Evolutionary conservation across 2,797 vertebrate species (phyloP), one percentile per base, ranked within the genome.

Genomic region (Semaprochilodus insignis): DNA sequence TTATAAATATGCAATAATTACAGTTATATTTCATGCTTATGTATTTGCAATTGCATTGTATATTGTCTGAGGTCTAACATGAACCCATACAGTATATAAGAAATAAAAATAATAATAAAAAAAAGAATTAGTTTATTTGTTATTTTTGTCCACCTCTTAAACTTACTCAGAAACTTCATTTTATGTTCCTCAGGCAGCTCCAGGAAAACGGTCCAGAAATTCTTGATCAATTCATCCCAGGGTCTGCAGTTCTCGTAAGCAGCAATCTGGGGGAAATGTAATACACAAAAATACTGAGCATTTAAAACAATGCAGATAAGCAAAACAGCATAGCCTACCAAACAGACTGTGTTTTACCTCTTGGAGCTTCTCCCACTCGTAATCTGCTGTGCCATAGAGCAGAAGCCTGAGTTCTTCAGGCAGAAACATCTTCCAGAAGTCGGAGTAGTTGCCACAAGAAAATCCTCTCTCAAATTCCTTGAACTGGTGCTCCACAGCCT

Each of bases 161-260:
- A n/a, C n/a, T 92, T 92, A 95, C 94, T 89, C 19, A 95, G 85
- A 90, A 95, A 93, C 74, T 63, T 87, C 69, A 88, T 93, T 88
- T 94, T 93, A 60, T 91, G 81, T 80, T 94, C 87, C 86, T 93
- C 93, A 52, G 89, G 72, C 54, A 94, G 80, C 15, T 88, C 17
- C 15, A 83, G 82, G 89, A 95, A 94, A 60, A 93, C 88, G 6
- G 21, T 48, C 95, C 95, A 95, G 89, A 95, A 95, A 85, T 91
- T 89, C 82, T 82, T 85, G 79, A 95, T 91, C 27, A 88, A 90
- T 84, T 6, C 36, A 88, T 95, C 92, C 15, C 52, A 83, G 2
- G 54, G 8, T 0, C 21, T 0, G 66, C 91, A 95, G 0, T 0
- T 0, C 0, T 0, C 0, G 3, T 95, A 94, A 0, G 0, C 6